Evolutionary conservation across 1,140 invertebrate species (phyloP), one percentile per base, ranked within the genome.

Genomic region (Potamilus streckersoni): DNA sequence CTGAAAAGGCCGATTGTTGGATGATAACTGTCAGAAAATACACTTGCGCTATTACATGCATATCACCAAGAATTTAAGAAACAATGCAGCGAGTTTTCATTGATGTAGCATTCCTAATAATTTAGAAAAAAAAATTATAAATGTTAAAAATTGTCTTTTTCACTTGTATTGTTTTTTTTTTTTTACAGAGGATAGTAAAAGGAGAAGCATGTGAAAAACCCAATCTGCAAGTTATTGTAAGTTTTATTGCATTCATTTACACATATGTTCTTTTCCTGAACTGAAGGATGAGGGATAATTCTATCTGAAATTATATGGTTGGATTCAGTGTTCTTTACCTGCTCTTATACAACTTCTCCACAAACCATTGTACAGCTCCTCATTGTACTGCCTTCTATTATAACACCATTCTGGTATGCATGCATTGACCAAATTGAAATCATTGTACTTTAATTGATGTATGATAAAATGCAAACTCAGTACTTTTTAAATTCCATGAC

Each of bases 151-250:
- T 31, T 2, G 27, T 31, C 27, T 31, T 31, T 31, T 4, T 31
- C 27, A 31, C 4, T 31, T 31, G 3, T 31, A 27, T 12, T 60
- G 0, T 14, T 60, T 8, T 71, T 63, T 58, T 56, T 68, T 67
- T 57, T 75, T 90, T 92, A 65, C 87, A 94, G 93, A 85, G 90
- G 8, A 93, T 95, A 49, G 93, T 94, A 91, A 92, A 88, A 80
- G 93, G 93, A 8, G 92, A 92, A n/a, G 91, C 92, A 69, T 91
- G 93, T 76, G 87, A 92, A 5, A 91, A 93, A 64, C 94, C 95
- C 2, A 87, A 95, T 49, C 90, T 95, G 78, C 94, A 95, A 90
- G 92, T 95, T 57, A 83, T 95, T 78, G 94, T 94, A 77, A 93
- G 92, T 78, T 20, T 62, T 68, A 19, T 13, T 58, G 19, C 17